Evolutionary conservation across 2,113 vertebrate species (phyloP), one percentile per base, ranked within the genome.

Genomic region (Hirundichthys speculiger): DNA sequence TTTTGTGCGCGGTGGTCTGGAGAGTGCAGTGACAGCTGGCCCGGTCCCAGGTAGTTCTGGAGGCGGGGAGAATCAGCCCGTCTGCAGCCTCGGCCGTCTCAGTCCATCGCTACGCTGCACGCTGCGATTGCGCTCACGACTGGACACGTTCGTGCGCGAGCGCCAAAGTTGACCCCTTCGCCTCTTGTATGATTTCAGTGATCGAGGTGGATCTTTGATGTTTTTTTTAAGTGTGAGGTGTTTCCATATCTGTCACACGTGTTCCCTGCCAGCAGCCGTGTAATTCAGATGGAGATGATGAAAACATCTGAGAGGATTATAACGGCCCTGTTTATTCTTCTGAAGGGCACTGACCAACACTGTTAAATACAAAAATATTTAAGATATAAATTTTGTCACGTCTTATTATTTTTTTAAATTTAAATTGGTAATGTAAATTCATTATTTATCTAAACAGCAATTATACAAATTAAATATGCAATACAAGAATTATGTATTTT

Each of bases 1-100:
- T 57, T 55, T 73, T 69, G 80, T 73, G 66, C 63, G 51, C 68
- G 73, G 64, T 56, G 63, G 82, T 77, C 73, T 71, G 75, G 60
- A 83, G 77, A 84, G 72, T 15, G 16, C 59, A 47, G 66, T 80
- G 85, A 88, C 86, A 90, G 85, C 89, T 93, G 92, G 90, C 87
- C 64, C 56, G 13, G 67, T 80, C 85, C 90, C 92, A 92, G 90
- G 78, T 79, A 87, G 86, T 86, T 85, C 79, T 74, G 79, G 64
- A 80, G 80, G 82, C 69, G 77, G 83, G 46, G 73, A 83, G 81
- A 88, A 83, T 73, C 57, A 18, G 77, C 43, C 74, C 43, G 83
- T 84, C 85, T 87, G 83, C 69, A 82, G 77, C 67, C 72, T 56
- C 65, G 50, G 64, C 54, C 62, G 56, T 70, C 21, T 64, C 71